A percentile compares a stretch with the other conserved stretches of the same genome.
phyloP scores from a whole-genome alignment of 2,888 invertebrate genomes.

The Homarus gammarus region DNA sequence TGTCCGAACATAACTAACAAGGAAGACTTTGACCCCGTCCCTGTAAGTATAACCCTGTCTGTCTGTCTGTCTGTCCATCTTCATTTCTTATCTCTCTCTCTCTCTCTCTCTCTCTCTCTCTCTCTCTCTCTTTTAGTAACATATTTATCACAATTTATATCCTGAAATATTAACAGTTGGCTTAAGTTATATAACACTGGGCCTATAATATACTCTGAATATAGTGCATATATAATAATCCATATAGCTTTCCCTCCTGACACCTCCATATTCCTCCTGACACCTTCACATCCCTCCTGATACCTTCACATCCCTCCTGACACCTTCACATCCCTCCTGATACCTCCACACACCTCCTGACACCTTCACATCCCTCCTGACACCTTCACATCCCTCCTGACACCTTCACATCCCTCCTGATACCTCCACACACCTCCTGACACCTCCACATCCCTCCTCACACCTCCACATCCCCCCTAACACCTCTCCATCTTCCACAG shows the following conservation, averaged over 20 bases:
- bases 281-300: no score
- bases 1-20: conserved; percentile 49
- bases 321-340: background rate
- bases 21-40: conserved; percentile 40
- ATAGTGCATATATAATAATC: no score
- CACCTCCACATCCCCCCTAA: background rate
- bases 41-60: no score
- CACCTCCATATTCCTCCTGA: no score
- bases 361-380: background rate
- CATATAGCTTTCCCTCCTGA: no score
- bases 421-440: no score
- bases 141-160: no score
- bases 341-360: background rate
- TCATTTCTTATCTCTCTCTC: background rate
- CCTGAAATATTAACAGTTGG: no score
- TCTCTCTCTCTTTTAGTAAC: no score
- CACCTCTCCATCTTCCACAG: background rate
- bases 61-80: no score
- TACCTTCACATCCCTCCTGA: background rate
- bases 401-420: background rate
- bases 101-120: background rate
- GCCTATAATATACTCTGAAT: no score
- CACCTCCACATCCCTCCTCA: background rate
- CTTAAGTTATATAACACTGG: no score
- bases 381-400: background rate